These are phyloP conservation scores for Muraenolepis orangiensis DNA, from an alignment of 2,797 vertebrate species.

Conservation along the genomic window DNA sequence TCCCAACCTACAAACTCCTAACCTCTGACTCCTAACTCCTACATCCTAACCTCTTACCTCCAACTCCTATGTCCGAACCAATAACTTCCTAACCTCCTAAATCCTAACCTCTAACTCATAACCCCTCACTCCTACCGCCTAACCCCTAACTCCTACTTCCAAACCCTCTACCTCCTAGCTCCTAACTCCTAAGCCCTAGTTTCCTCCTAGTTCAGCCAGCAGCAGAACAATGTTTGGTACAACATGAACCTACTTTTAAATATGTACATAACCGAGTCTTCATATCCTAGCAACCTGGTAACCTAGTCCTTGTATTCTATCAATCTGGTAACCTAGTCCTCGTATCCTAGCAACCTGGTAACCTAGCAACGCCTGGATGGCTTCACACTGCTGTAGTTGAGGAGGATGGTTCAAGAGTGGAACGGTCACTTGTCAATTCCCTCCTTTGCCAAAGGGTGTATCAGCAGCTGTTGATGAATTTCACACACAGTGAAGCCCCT, in stretches of 20 bases:
- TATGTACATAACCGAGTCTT: neutral
- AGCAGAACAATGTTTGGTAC: neutral
- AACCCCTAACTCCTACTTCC: too few species aligned
- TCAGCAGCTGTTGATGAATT: slow-evolving; percentile 1
- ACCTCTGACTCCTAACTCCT: neutral
- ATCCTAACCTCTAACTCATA: neutral
- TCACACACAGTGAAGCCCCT: neutral
- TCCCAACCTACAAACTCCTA: neutral
- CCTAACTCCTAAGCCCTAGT: neutral
- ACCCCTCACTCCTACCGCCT: neutral
- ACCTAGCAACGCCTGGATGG: neutral
- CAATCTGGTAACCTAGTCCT: neutral
- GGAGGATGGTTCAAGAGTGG: neutral
- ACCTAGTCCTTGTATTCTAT: too few species aligned
- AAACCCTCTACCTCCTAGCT: too few species aligned
- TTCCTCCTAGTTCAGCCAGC: too few species aligned
- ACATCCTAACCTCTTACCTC: too few species aligned
- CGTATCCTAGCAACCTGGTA: too few species aligned
- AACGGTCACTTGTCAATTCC: neutral
- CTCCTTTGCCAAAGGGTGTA: neutral
- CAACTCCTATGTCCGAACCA: too few species aligned
- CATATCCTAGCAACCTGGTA: too few species aligned
- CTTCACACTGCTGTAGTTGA: neutral
- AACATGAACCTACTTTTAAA: neutral
- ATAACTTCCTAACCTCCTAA: neutral